Percentiles rank a stretch among this genome's conserved stretches.
These are phyloP conservation scores for Heptranchias perlo DNA, from an alignment of 2,113 vertebrate species.

Conservation along the genomic window DNA sequence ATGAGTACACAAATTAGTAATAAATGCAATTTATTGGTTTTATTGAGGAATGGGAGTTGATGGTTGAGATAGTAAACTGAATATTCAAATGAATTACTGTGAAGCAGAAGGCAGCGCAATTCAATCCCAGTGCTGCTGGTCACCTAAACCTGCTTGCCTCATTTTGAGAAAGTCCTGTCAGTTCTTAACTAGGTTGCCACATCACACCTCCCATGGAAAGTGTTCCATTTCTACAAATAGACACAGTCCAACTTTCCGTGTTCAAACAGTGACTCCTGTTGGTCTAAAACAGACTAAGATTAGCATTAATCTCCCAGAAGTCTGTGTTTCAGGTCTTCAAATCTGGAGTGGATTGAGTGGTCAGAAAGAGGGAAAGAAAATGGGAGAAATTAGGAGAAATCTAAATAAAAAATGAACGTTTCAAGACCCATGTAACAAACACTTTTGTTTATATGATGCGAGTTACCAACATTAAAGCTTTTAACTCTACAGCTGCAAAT, in stretches of 20 bases:
- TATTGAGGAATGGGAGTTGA: neutral
- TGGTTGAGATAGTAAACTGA: neutral
- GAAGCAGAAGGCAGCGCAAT: neutral
- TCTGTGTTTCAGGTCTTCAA: neutral
- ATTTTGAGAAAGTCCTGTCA: neutral
- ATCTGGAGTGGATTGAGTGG: no score
- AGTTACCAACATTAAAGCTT: neutral
- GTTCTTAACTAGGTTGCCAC: neutral
- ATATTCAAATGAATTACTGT: neutral
- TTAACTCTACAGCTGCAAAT: neutral
- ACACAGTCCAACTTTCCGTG: neutral
- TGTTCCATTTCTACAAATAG: neutral
- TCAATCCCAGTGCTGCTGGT: no score
- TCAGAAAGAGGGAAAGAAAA: neutral
- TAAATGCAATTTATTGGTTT: neutral
- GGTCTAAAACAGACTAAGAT: neutral
- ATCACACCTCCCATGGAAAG: neutral
- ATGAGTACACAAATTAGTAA: neutral
- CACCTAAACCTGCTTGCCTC: neutral
- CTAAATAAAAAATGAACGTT: neutral
- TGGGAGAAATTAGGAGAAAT: neutral
- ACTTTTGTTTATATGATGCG: neutral
- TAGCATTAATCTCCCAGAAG: neutral
- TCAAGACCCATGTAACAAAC: neutral
- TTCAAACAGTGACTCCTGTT: neutral